A percentile compares a stretch with the other conserved stretches of the same genome.
phyloP scores from a whole-genome alignment of 2,797 vertebrate genomes.

The Peromyscus aztecus region DNA sequence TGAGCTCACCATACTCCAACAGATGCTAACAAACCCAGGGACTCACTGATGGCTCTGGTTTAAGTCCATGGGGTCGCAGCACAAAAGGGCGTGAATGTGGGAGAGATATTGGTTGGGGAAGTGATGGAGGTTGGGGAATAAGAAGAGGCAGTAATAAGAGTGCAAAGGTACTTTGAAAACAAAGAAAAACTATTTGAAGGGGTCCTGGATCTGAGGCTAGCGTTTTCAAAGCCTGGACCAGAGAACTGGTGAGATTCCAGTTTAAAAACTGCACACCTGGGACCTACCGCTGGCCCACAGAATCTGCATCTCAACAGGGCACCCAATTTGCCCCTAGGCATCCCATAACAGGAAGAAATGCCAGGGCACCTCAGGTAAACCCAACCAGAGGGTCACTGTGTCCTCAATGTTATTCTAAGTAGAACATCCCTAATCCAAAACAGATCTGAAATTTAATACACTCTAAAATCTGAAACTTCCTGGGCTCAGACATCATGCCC shows the following conservation, averaged over 20 bases:
- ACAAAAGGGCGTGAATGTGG: neutral
- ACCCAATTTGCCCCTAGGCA: neutral
- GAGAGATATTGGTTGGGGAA: neutral
- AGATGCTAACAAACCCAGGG: neutral
- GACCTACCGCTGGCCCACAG: no score
- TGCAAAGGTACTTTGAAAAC: neutral
- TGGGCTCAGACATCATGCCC: no score
- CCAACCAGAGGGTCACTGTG: rapidly evolving
- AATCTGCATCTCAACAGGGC: neutral
- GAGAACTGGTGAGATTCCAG: neutral
- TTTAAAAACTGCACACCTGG: neutral
- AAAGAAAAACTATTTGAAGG: neutral
- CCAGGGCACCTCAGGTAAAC: neutral
- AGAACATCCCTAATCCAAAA: no score
- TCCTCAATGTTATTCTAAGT: neutral
- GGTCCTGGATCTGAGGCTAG: no score
- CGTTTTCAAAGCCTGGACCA: neutral
- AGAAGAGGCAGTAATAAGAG: neutral
- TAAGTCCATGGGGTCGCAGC: neutral
- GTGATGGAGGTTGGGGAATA: neutral
- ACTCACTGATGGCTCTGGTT: no score
- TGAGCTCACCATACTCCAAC: neutral
- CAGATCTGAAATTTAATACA: neutral
- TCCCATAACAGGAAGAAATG: neutral
- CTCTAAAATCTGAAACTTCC: neutral